Evolutionary conservation across 1,140 invertebrate genomes (phyloP).

Genomic region (Drosophila littoralis): DNA sequence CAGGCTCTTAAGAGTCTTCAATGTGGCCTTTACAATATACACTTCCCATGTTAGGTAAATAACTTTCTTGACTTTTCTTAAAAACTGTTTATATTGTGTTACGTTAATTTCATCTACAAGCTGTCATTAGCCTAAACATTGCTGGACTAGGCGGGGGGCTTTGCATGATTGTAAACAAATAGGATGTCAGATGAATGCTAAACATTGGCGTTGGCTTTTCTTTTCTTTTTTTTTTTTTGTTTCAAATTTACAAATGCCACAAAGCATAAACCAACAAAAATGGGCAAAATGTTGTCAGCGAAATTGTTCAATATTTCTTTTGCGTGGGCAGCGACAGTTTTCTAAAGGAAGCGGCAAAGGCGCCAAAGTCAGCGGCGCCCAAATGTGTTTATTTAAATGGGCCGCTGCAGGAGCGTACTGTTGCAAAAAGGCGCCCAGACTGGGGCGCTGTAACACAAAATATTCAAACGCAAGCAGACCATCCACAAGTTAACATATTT

Average conservation of each 20-base stretch:
- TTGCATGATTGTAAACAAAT: conserved; percentile 46
- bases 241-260: conserved; percentile 31
- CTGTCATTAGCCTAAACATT: conserved; percentile 44
- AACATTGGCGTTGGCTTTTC: conserved; percentile 18
- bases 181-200: conserved; percentile 51
- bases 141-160: background rate
- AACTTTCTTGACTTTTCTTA: background rate
- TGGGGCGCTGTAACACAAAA: background rate
- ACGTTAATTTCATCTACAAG: conserved; percentile 40
- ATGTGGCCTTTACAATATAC: background rate
- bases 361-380: conserved; percentile 33
- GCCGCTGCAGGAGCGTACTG: conserved; percentile 21
- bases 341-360: conserved; percentile 33
- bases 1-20: conserved; percentile 10
- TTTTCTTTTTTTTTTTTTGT: background rate
- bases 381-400: conserved; percentile 51
- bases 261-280: conserved; percentile 19
- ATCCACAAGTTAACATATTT: too few relatives aligned
- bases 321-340: conserved; percentile 54
- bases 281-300: conserved; percentile 45
- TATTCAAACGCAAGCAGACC: too few relatives aligned
- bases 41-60: background rate
- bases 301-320: conserved; percentile 46
- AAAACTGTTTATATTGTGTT: conserved; percentile 10
- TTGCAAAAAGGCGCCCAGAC: background rate